Evolutionary conservation across 2,797 vertebrate species (phyloP).

Genomic region (Falco cherrug): DNA sequence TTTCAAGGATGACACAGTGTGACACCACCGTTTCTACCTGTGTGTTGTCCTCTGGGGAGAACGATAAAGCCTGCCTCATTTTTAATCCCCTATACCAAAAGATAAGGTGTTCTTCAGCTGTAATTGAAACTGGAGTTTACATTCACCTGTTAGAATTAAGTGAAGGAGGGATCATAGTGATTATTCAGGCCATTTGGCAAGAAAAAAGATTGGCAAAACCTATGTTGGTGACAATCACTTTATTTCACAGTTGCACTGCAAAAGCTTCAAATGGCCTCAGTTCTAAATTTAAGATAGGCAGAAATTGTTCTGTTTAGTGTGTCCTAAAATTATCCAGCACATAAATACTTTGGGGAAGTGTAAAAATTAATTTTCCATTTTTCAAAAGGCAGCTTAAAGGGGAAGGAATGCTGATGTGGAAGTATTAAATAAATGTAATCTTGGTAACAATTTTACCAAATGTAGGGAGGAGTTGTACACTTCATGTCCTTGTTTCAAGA

Average conservation of each 20-base stretch:
- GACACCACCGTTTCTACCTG: constrained; percentile 22
- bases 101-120: background rate
- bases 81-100: background rate
- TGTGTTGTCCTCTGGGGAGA: background rate
- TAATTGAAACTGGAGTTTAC: constrained; percentile 4
- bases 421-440: constrained; percentile 33
- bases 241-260: constrained; percentile 38
- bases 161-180: background rate
- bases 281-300: constrained; percentile 56
- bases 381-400: constrained; percentile 45
- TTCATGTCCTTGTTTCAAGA: constrained; percentile 42
- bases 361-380: constrained; percentile 56
- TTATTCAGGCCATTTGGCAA: background rate
- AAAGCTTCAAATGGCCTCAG: constrained; percentile 10
- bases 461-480: background rate
- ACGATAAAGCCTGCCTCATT: background rate
- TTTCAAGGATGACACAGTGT: constrained; percentile 42
- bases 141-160: background rate
- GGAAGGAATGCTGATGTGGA: constrained; percentile 44
- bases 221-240: constrained; percentile 13
- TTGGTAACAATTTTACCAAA: background rate
- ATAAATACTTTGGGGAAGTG: constrained; percentile 53
- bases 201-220: background rate
- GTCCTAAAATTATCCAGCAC: constrained; percentile 53
- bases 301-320: constrained; percentile 41